Evolutionary conservation across 2,797 vertebrate species (phyloP).

Genomic region (Mus minutoides): DNA sequence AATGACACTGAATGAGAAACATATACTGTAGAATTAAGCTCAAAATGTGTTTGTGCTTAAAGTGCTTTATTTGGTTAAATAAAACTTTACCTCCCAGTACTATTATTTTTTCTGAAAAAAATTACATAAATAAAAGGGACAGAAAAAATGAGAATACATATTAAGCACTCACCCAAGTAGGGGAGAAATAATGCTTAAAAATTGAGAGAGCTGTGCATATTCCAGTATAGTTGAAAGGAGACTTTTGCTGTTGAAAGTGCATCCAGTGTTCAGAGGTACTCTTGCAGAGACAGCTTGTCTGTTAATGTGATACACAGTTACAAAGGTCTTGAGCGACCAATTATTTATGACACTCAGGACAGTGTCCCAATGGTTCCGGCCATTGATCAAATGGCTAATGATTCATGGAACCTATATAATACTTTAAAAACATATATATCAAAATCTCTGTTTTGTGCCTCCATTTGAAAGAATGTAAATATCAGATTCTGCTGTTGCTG

Average conservation of each 20-base stretch:
- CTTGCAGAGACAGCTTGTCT: background rate
- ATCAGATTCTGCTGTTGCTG: background rate
- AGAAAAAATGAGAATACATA: background rate
- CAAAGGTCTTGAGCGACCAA: background rate
- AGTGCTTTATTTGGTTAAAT: constrained; percentile 6
- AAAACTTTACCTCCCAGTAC: background rate
- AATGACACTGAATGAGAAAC: background rate
- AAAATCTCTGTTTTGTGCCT: background rate
- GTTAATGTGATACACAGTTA: background rate
- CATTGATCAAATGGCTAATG: background rate
- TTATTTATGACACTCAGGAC: background rate
- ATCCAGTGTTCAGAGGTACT: background rate
- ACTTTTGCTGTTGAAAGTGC: background rate
- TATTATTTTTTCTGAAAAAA: background rate
- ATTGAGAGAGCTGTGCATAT: background rate
- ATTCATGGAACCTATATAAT: background rate
- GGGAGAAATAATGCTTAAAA: background rate
- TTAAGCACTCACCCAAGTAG: background rate
- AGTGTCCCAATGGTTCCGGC: background rate
- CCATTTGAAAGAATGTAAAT: background rate
- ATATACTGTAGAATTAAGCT: background rate
- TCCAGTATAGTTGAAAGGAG: background rate
- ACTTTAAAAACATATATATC: background rate
- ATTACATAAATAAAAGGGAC: background rate
- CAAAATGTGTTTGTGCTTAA: background rate